Conservation (phyloP, 2,113 vertebrate species). For the Oxygymnocypris stewartii region DNA sequence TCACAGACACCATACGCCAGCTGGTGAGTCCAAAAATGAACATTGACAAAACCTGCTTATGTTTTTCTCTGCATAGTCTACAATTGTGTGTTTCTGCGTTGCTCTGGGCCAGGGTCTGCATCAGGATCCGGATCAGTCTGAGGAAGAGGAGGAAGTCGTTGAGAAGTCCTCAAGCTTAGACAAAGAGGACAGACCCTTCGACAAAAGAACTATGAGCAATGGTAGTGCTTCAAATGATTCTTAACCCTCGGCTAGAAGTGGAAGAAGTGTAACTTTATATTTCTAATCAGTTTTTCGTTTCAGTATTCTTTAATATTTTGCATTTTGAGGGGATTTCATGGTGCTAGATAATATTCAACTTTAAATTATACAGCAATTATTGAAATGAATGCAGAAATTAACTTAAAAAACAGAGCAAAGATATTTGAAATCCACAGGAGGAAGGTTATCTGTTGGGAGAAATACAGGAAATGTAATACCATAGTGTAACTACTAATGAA, state of each 20-base stretch:
- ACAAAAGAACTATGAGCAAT: constrained; percentile 73
- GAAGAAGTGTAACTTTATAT: neutral
- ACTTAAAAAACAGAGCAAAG: neutral
- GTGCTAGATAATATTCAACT: neutral
- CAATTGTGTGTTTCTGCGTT: neutral
- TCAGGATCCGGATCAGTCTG: constrained; percentile 50
- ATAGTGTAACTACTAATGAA: too few species aligned
- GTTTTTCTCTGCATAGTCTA: neutral
- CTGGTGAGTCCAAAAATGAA: constrained; percentile 69
- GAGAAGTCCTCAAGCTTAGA: constrained; percentile 76
- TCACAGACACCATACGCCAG: constrained; percentile 81
- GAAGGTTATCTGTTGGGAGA: neutral
- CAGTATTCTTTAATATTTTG: neutral
- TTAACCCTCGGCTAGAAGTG: neutral
- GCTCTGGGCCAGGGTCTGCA: neutral
- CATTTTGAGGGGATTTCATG: neutral
- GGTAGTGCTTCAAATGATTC: constrained; percentile 10
- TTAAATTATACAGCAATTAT: neutral
- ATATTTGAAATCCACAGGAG: neutral
- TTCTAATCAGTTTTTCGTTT: neutral
- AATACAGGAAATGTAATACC: neutral
- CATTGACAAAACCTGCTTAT: neutral
- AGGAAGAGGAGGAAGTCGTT: constrained; percentile 70
- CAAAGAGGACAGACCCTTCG: constrained; percentile 66
- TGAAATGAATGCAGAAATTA: neutral